Evolutionary conservation across 2,888 invertebrate species (phyloP), one percentile per base, ranked within the genome.

Genomic region (Aethes cnicana): DNA sequence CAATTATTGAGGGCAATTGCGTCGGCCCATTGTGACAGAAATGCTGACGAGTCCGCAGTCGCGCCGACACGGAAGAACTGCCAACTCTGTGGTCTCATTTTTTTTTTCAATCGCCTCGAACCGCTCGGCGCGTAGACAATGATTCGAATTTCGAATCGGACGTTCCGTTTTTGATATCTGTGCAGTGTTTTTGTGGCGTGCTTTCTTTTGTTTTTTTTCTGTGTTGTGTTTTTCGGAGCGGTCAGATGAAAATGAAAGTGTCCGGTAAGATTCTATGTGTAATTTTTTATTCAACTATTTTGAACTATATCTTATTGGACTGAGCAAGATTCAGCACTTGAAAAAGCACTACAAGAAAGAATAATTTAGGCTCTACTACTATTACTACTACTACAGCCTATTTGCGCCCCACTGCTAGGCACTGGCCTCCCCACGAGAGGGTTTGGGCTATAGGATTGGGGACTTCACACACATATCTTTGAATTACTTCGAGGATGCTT

Each of bases 41-140:
- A 28, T 52, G 69, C 77, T 79, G 77, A 77, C 58, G 49, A n/a
- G 21, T 14, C 69, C 52, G 56, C 80, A 77, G 77, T 80, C 74
- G 72, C 72, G 61, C 23, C 55, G 66, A 74, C 62, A 56, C 73
- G 74, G 75, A 76, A 76, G 64, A 69, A 44, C 28, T 68, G 62
- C 63, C 70, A 68, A 62, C 25, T 46, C 32, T 11, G 49, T 53
- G 53, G 26, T 26, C 39, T 41, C 41, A 21, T 41, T 54, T 54
- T 44, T 23, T 41, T 33, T 44, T 23, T 41, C 39, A 46, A 52
- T 52, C 16, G 25, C 4, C 25, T 39, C 20, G 25, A 46, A 37
- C 44, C 25, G 39, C 46, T 39, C 39, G 39, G 21, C 44, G 54
- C 46, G 37, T 46, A 42, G 54, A 54, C 54, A 49, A 54, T 52